A percentile compares a stretch with the other conserved stretches of the same genome.
Conservation (phyloP, 2,797 vertebrate species). For the Pteronotus mesoamericanus region DNA sequence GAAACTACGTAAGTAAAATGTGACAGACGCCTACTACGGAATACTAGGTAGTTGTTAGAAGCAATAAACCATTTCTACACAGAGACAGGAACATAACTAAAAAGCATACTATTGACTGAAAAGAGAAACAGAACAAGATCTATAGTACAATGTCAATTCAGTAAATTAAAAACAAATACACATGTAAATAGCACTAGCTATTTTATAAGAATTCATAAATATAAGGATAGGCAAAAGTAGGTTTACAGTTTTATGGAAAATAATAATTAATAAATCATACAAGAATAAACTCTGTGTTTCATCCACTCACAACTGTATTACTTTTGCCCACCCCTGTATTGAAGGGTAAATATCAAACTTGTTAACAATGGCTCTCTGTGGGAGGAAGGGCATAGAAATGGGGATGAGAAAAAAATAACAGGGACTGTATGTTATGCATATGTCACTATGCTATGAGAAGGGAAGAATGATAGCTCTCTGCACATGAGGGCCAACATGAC, state of each 20-base stretch:
- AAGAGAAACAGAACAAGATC: conserved; percentile 10
- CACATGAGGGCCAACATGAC: not conserved
- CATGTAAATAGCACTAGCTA: not conserved
- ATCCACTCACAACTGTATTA: not conserved
- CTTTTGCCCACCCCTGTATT: not conserved
- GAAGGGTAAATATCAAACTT: not conserved
- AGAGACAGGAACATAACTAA: not conserved
- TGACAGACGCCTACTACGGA: not conserved
- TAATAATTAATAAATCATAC: not conserved
- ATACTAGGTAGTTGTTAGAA: not conserved
- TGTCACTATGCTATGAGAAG: not conserved
- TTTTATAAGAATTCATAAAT: conserved; percentile 27
- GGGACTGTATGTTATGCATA: not conserved
- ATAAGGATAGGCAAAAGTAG: not conserved
- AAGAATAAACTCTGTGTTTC: not conserved
- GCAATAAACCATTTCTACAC: not conserved
- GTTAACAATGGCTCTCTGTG: not conserved
- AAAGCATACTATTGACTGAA: not conserved
- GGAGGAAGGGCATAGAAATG: not conserved
- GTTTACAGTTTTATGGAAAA: not conserved
- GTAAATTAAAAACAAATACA: not conserved
- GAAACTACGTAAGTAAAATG: not conserved
- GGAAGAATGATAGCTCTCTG: not conserved
- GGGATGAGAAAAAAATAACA: not conserved
- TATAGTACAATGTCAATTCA: not conserved